Evolutionary conservation across 2,113 vertebrate genomes (phyloP).

Genomic region (Thunnus thynnus): DNA sequence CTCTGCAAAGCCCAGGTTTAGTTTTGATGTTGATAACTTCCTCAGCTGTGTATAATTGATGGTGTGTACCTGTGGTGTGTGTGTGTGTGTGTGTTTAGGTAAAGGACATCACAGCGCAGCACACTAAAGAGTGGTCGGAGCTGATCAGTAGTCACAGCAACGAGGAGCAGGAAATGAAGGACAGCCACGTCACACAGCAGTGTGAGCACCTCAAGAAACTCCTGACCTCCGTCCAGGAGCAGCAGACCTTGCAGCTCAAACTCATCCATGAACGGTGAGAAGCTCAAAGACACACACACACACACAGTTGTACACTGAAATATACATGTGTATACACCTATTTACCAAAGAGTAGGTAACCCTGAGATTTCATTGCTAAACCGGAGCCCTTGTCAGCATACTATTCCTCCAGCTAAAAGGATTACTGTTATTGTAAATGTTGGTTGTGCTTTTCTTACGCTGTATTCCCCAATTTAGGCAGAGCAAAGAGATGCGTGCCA

Average conservation of each 20-base stretch:
- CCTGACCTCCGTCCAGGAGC: conserved; percentile 90
- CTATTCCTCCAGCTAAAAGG: neutral
- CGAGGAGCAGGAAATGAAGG: conserved; percentile 94
- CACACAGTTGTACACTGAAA: neutral
- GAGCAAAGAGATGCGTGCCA: conserved; percentile 98
- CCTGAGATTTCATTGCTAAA: neutral
- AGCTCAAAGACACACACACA: neutral
- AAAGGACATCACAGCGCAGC: conserved; percentile 96
- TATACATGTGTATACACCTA: neutral
- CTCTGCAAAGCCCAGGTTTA: neutral
- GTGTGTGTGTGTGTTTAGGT: conserved; percentile 83
- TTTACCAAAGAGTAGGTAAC: neutral
- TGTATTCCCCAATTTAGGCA: conserved; percentile 82
- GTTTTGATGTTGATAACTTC: neutral
- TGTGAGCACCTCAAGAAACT: conserved; percentile 95
- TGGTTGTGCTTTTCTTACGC: neutral
- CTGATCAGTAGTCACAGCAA: conserved; percentile 93
- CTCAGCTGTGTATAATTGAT: conserved; percentile 8
- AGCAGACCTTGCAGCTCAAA: conserved; percentile 95
- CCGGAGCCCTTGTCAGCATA: neutral
- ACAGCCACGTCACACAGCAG: conserved; percentile 93
- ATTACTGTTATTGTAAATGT: neutral
- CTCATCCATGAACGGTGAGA: conserved; percentile 94
- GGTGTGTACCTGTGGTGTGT: neutral
- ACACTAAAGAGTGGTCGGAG: conserved; percentile 98